phyloP scores from a whole-genome alignment of 2,797 vertebrate species.

The Simalia tracyae region DNA sequence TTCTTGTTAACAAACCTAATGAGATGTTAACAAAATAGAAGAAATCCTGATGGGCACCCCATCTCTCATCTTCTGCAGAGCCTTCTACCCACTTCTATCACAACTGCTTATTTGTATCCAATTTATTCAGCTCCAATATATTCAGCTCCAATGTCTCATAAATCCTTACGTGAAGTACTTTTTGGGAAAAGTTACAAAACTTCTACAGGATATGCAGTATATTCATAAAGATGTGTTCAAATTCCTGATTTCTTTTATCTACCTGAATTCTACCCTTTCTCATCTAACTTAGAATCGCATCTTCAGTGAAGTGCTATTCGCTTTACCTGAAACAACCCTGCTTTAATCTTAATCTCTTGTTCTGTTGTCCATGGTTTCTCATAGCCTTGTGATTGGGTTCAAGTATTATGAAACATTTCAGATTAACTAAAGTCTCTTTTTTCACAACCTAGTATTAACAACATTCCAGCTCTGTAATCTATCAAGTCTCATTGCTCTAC shows the following conservation, averaged over 20 bases:
- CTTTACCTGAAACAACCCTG: slow-evolving; percentile 3
- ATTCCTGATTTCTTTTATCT: neutral
- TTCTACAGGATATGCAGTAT: neutral
- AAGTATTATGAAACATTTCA: neutral
- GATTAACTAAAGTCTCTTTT: neutral
- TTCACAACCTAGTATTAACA: slow-evolving; percentile 1
- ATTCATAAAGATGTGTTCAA: neutral
- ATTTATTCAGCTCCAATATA: neutral
- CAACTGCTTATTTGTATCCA: neutral
- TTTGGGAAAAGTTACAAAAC: neutral
- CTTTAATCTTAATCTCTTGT: neutral
- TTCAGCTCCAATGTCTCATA: neutral
- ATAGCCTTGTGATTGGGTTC: slow-evolving; percentile 8
- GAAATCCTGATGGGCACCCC: neutral
- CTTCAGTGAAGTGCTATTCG: neutral
- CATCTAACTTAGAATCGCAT: neutral
- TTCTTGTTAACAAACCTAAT: neutral
- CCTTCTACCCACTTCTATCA: neutral
- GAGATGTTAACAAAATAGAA: neutral
- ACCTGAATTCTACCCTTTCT: neutral
- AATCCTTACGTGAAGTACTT: neutral
- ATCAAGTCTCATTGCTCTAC: neutral
- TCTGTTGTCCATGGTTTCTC: slow-evolving; percentile 3
- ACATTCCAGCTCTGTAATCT: slow-evolving; percentile 23
- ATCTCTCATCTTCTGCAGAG: neutral